These are phyloP conservation scores for Ptychadena robeensis DNA, from an alignment of 2,797 vertebrate species.

Conservation along the genomic window DNA sequence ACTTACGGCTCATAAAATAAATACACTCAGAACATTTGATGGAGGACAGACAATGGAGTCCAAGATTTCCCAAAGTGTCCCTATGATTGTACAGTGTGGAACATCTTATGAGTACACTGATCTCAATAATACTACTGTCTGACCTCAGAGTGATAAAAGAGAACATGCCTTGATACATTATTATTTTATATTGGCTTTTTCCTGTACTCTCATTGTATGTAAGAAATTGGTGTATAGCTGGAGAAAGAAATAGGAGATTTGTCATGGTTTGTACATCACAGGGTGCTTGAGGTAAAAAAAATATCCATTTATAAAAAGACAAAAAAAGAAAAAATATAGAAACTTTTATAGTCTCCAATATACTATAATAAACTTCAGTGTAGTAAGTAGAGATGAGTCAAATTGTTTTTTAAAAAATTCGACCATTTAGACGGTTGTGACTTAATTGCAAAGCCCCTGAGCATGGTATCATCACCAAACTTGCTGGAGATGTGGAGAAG, in stretches of 20 bases:
- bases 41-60: neutral
- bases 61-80: conserved; percentile 20
- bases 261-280: neutral
- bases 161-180: conserved; percentile 33
- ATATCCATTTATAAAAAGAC: too few species aligned
- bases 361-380: too few species aligned
- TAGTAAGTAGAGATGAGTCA: too few species aligned
- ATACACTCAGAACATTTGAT: conserved; percentile 7
- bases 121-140: conserved; percentile 20
- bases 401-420: too few species aligned
- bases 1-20: neutral
- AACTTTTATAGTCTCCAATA: too few species aligned
- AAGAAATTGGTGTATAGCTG: neutral
- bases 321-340: too few species aligned
- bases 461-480: too few species aligned
- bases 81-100: conserved; percentile 9
- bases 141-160: conserved; percentile 14
- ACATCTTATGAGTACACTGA: conserved; percentile 22
- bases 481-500: too few species aligned
- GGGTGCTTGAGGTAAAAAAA: neutral
- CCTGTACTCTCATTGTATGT: conserved; percentile 13
- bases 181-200: conserved; percentile 10
- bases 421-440: too few species aligned
- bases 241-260: neutral
- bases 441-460: too few species aligned